Conservation (phyloP, 2,888 invertebrate species). For the Falcaria lacertinaria region DNA sequence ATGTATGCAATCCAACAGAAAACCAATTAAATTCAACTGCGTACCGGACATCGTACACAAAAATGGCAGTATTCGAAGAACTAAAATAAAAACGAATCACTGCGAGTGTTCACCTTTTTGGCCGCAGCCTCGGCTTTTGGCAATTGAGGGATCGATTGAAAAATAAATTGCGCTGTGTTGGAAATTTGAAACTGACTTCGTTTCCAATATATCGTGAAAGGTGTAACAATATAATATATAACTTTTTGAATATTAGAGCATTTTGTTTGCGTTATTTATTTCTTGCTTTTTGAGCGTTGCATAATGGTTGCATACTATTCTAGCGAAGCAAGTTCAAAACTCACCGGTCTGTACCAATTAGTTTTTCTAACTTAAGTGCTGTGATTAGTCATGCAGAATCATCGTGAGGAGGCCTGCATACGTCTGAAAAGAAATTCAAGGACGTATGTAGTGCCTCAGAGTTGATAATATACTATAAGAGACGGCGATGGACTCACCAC, state of each 20-base stretch:
- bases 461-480: too few relatives aligned
- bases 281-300: too few relatives aligned
- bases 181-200: constrained; percentile 11
- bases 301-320: too few relatives aligned
- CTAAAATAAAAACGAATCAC: neutral
- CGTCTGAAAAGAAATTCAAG: too few relatives aligned
- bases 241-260: constrained; percentile 30
- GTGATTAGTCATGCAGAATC: too few relatives aligned
- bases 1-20: neutral
- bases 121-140: constrained; percentile 13
- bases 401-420: too few relatives aligned
- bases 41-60: neutral
- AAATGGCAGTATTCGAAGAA: neutral
- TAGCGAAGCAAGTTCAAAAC: too few relatives aligned
- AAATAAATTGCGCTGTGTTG: constrained; percentile 22
- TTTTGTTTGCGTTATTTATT: constrained; percentile 9
- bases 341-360: too few relatives aligned
- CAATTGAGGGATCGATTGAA: constrained; percentile 16
- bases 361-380: too few relatives aligned
- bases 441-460: too few relatives aligned
- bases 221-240: too few relatives aligned
- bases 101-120: constrained; percentile 20
- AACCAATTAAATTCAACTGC: neutral
- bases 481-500: too few relatives aligned
- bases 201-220: constrained; percentile 4